A percentile compares a stretch with the other conserved stretches of the same genome.
Evolutionary conservation across 1,140 invertebrate species (phyloP).

Genomic region (Cephus cinctus): DNA sequence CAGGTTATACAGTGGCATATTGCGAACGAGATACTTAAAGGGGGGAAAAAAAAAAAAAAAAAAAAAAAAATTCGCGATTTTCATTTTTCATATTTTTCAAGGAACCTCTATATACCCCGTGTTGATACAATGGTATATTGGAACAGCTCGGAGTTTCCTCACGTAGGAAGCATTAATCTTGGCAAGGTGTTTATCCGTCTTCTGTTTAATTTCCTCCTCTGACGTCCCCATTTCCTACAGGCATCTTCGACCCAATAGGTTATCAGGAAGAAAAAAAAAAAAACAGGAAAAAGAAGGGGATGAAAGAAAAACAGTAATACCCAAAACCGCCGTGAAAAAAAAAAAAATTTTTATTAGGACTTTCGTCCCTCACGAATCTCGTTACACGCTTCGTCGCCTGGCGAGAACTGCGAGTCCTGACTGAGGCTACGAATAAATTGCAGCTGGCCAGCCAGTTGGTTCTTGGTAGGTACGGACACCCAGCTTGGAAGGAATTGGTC

Average conservation of each 20-base stretch:
- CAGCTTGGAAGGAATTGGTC: too few relatives aligned
- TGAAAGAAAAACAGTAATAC: neutral
- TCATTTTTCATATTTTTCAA: too few relatives aligned
- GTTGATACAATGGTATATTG: too few relatives aligned
- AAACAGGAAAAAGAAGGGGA: neutral
- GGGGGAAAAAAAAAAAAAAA: conserved; percentile 3
- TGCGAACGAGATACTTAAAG: neutral
- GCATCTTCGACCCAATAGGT: neutral
- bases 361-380: too few relatives aligned
- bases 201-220: conserved; percentile 50
- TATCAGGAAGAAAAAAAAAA: neutral
- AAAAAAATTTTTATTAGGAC: conserved; percentile 6
- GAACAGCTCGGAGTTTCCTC: too few relatives aligned
- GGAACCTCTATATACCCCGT: too few relatives aligned
- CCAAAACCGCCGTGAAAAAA: neutral
- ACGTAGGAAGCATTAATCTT: conserved; percentile 41
- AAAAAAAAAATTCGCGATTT: too few relatives aligned
- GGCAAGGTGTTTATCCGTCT: conserved; percentile 46
- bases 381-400: too few relatives aligned
- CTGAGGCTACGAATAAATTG: too few relatives aligned
- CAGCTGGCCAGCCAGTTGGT: too few relatives aligned
- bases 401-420: too few relatives aligned
- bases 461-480: too few relatives aligned
- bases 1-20: neutral
- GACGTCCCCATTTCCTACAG: conserved; percentile 43